These are phyloP conservation scores for Melanerpes aurifrons DNA, from an alignment of 2,113 vertebrate genomes.

Conservation along the genomic window DNA sequence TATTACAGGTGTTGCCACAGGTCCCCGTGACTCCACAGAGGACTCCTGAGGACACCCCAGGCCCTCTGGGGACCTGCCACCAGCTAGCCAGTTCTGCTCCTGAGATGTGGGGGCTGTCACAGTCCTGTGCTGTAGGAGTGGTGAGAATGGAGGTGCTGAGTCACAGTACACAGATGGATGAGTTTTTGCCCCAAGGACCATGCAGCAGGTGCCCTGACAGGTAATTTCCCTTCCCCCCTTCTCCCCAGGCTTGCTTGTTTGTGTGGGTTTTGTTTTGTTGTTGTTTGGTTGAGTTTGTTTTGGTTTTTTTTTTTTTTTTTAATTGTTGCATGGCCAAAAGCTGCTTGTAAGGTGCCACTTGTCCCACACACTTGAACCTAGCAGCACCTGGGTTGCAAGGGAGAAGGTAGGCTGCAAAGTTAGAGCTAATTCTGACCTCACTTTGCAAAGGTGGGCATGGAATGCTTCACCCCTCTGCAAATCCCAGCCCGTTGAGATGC, in stretches of 20 bases:
- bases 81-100: neutral
- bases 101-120: neutral
- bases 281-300: too few relatives aligned
- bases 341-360: too few relatives aligned
- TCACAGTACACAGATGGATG: accelerated
- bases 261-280: too few relatives aligned
- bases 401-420: neutral
- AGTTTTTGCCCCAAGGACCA: accelerated
- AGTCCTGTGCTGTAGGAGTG: neutral
- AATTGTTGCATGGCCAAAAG: neutral
- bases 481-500: neutral
- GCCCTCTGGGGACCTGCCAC: neutral
- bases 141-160: neutral
- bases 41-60: neutral
- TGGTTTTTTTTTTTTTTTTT: neutral
- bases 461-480: neutral
- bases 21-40: neutral
- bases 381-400: accelerated
- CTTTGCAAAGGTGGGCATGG: neutral
- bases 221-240: neutral
- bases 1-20: neutral
- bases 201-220: neutral
- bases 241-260: accelerated
- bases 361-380: accelerated
- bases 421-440: neutral